Evolutionary conservation across 23 tunicate genomes (phyloP).

Genomic region (Styela clava): DNA sequence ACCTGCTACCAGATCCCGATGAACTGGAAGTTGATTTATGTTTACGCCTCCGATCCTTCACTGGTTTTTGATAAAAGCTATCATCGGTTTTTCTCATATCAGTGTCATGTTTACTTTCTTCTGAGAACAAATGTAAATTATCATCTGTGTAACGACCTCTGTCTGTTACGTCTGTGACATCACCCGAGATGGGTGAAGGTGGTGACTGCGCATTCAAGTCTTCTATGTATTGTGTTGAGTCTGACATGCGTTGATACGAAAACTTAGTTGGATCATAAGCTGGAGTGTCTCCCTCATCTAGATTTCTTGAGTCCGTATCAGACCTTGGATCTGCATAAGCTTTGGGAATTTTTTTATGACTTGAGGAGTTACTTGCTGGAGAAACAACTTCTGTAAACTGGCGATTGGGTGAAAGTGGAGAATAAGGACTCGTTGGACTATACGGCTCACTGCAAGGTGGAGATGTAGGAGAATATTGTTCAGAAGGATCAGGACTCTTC

Average conservation of each 20-base stretch:
- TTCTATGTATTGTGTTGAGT: not conserved
- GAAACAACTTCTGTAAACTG: not conserved
- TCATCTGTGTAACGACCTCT: no score
- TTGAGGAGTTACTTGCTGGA: not conserved
- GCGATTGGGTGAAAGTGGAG: constrained; percentile 9
- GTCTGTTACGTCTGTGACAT: not conserved
- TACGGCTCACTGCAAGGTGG: constrained; percentile 5
- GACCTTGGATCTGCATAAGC: not conserved
- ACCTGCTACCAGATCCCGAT: not conserved
- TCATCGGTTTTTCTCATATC: not conserved
- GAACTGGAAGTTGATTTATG: not conserved
- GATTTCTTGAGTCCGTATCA: not conserved
- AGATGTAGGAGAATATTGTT: constrained; percentile 1
- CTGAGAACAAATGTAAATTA: not conserved
- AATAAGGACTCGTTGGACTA: not conserved
- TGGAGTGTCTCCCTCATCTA: constrained; percentile 1
- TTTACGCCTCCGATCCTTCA: not conserved
- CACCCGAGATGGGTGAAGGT: constrained; percentile 14
- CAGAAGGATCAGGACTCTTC: not conserved
- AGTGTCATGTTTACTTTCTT: not conserved
- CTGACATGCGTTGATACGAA: constrained; percentile 23
- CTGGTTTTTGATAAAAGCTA: not conserved
- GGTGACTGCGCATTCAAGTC: not conserved
- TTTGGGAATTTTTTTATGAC: not conserved
- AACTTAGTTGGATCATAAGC: constrained; percentile 24